Evolutionary conservation across 2,888 invertebrate species (phyloP).

Genomic region (Lithophane socia): DNA sequence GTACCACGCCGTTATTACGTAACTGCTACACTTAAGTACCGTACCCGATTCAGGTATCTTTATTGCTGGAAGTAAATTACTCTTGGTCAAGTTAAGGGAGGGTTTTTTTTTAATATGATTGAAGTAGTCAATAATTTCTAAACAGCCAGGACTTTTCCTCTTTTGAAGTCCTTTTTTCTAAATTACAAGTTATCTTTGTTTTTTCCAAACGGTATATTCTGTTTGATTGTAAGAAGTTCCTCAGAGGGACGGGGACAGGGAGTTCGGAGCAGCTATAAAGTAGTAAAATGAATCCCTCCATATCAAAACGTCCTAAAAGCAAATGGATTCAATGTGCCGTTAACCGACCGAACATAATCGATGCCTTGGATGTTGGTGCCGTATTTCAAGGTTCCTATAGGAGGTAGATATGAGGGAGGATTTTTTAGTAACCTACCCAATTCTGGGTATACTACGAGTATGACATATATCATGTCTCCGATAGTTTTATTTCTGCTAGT

Average conservation of each 20-base stretch:
- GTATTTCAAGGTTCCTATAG: slow-evolving; percentile 31
- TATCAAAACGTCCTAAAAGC: too few relatives aligned
- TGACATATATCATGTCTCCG: background rate
- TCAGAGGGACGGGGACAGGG: background rate
- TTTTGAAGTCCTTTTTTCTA: background rate
- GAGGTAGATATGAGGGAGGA: background rate
- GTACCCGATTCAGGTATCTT: slow-evolving; percentile 57
- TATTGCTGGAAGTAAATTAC: slow-evolving; percentile 54
- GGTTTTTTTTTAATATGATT: background rate
- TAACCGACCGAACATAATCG: slow-evolving; percentile 61
- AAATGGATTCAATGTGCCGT: slow-evolving; percentile 64
- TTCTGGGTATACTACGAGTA: background rate
- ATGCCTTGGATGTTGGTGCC: slow-evolving; percentile 26
- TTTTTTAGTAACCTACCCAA: background rate
- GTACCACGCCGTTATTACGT: slow-evolving; percentile 67
- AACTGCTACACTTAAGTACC: slow-evolving; percentile 59
- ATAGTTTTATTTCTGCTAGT: background rate
- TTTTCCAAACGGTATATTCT: background rate
- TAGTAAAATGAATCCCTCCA: slow-evolving; percentile 61
- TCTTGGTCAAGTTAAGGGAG: slow-evolving; percentile 39
- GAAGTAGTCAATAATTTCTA: background rate
- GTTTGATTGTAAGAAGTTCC: background rate
- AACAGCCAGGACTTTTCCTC: background rate
- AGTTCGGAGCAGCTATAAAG: slow-evolving; percentile 43
- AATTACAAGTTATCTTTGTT: background rate